Evolutionary conservation across 2,797 vertebrate genomes (phyloP).

Genomic region (Chiroxiphia lanceolata): DNA sequence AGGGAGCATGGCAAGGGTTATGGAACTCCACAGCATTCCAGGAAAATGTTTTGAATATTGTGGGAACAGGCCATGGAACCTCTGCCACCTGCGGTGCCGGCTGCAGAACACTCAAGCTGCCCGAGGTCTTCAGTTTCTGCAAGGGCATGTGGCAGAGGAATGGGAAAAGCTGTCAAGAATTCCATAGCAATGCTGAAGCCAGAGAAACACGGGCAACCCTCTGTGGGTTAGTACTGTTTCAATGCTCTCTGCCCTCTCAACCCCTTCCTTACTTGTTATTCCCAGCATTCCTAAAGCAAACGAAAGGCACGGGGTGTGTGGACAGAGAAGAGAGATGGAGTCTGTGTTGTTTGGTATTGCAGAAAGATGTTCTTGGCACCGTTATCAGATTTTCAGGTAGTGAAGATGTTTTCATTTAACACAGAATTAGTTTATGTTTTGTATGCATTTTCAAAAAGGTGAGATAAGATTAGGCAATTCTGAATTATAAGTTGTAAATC

Average conservation of each 20-base stretch:
- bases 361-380: neutral
- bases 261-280: neutral
- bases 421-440: neutral
- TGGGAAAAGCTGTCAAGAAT: constrained; percentile 5
- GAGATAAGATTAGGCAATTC: neutral
- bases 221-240: constrained; percentile 18
- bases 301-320: rapidly evolving
- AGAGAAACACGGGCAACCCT: neutral
- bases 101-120: neutral
- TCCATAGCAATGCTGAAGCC: neutral
- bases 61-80: neutral
- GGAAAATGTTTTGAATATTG: neutral
- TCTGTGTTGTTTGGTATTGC: neutral
- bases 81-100: neutral
- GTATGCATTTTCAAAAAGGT: neutral
- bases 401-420: neutral
- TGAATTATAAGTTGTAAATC: neutral
- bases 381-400: neutral
- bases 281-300: neutral
- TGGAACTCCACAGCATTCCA: neutral
- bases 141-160: neutral
- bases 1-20: neutral
- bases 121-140: neutral
- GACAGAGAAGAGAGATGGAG: neutral
- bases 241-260: neutral